Conservation (phyloP, 2,797 vertebrate genomes). For the Muraenolepis orangiensis region DNA sequence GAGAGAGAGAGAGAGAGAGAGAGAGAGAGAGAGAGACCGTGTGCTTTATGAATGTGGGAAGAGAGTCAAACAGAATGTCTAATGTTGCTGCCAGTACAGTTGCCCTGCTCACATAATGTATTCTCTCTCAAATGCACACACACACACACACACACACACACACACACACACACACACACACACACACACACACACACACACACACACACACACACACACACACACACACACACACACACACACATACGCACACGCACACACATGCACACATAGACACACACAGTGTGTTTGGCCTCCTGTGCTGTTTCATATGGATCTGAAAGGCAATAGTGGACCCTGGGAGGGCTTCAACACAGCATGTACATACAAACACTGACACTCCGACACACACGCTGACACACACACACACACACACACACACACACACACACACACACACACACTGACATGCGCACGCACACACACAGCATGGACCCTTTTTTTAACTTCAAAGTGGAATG, state of each 20-base stretch:
- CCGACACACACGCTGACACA: background rate
- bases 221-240: background rate
- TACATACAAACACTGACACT: constrained; percentile 7
- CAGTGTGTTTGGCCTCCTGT: background rate
- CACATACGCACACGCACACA: background rate
- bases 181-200: constrained; percentile 8
- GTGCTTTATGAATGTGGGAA: constrained; percentile 20
- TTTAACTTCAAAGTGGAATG: constrained; percentile 26
- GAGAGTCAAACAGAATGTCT: constrained; percentile 38
- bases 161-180: background rate
- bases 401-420: background rate
- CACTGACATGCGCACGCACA: background rate
- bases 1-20: too few relatives aligned
- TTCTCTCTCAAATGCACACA: background rate
- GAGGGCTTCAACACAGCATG: background rate
- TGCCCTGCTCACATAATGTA: background rate
- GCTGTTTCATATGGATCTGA: constrained; percentile 42
- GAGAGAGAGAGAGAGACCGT: constrained; percentile 8
- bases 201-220: constrained; percentile 13
- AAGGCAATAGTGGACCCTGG: constrained; percentile 27
- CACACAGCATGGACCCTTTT: background rate
- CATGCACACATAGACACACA: background rate
- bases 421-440: background rate
- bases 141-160: too few relatives aligned
- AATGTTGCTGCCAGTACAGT: constrained; percentile 15